Percentiles rank a stretch among this genome's conserved stretches.
These are phyloP conservation scores for Drosophila formosana DNA, from an alignment of 2,888 invertebrate genomes.

Conservation along the genomic window DNA sequence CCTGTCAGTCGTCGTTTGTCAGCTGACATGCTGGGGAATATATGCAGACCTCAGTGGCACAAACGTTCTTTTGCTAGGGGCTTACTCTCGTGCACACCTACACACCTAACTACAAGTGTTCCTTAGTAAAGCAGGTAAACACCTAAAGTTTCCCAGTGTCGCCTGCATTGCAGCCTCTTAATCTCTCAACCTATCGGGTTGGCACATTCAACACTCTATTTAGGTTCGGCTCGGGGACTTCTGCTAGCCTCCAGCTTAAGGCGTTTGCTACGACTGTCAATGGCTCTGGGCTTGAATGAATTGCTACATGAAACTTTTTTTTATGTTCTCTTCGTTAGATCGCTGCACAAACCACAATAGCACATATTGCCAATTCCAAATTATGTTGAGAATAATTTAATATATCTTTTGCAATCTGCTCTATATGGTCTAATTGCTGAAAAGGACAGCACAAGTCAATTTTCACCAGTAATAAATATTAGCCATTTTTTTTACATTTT, in stretches of 20 bases:
- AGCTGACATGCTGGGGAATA: conserved; percentile 55
- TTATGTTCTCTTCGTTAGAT: conserved; percentile 21
- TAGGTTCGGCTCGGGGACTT: conserved; percentile 69
- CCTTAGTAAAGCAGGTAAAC: conserved; percentile 44
- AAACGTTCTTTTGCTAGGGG: too few relatives aligned
- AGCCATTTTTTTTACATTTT: not conserved
- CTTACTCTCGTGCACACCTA: not conserved
- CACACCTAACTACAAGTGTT: not conserved
- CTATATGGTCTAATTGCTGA: too few relatives aligned
- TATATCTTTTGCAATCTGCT: too few relatives aligned
- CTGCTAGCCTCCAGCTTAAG: conserved; percentile 53
- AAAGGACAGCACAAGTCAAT: too few relatives aligned
- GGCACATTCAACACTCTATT: conserved; percentile 63
- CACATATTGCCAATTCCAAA: conserved; percentile 8
- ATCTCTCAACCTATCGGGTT: conserved; percentile 13
- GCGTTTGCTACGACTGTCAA: conserved; percentile 37
- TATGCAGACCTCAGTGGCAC: conserved; percentile 36
- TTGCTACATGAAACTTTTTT: conserved; percentile 51
- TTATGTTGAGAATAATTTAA: not conserved
- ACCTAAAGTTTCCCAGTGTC: conserved; percentile 61
- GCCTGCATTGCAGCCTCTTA: conserved; percentile 40
- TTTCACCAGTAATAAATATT: not conserved
- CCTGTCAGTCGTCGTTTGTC: conserved; percentile 49
- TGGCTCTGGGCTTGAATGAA: conserved; percentile 64
- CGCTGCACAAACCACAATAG: conserved; percentile 25